phyloP scores from a whole-genome alignment of 2,113 vertebrate genomes.

The Oceanodroma tethys region DNA sequence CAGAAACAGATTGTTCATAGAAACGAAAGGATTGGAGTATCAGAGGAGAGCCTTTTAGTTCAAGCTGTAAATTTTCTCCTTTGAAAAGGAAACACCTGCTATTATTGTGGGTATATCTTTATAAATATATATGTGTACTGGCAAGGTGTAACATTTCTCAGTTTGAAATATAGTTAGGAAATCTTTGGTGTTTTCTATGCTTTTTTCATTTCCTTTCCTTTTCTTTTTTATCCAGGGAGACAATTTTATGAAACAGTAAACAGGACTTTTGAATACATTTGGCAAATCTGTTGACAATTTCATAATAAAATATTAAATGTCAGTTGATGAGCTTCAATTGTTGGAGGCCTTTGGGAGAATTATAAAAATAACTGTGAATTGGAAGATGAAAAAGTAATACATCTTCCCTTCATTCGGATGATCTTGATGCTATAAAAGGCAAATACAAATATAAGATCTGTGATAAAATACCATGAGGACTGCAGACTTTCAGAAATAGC shows the following conservation, averaged over 20 bases:
- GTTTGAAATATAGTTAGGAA: background rate
- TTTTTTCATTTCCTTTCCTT: background rate
- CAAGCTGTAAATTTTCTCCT: background rate
- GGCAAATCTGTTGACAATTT: background rate
- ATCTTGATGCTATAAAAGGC: background rate
- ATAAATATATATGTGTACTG: rapidly evolving
- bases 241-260: background rate
- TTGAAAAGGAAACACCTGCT: background rate
- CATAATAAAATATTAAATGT: background rate
- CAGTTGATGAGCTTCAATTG: background rate
- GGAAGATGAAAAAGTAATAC: background rate
- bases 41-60: background rate
- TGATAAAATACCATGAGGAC: background rate
- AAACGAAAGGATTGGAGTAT: background rate
- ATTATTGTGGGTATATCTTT: background rate
- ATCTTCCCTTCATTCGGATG: background rate
- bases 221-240: background rate
- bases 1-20: background rate
- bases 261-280: background rate
- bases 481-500: background rate
- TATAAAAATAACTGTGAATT: background rate
- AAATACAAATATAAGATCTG: background rate
- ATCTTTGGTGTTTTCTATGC: background rate
- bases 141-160: background rate
- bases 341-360: background rate